Conservation (phyloP, 2,113 vertebrate genomes). For the Corynorhinus townsendii region DNA sequence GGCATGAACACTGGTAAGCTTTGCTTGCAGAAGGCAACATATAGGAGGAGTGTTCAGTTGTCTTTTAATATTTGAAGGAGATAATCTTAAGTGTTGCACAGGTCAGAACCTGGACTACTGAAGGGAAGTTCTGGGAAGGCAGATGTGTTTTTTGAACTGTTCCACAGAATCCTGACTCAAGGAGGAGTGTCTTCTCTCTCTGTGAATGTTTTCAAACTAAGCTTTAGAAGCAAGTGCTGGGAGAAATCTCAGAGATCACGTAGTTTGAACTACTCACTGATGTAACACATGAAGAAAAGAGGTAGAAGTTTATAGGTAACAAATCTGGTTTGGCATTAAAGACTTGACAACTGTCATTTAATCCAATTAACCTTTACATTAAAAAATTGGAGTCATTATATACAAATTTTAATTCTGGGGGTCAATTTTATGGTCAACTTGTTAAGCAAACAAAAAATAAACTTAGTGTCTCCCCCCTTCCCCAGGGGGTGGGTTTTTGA, state of each 20-base stretch:
- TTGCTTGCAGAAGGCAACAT: background rate
- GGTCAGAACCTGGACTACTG: background rate
- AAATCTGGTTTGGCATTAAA: background rate
- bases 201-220: background rate
- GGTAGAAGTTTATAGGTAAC: background rate
- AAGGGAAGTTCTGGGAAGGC: background rate
- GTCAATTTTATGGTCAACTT: background rate
- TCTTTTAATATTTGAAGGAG: background rate
- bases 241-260: background rate
- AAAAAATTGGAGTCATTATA: background rate
- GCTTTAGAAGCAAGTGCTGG: background rate
- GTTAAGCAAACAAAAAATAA: background rate
- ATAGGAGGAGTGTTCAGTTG: background rate
- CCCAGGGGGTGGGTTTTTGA: background rate
- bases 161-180: background rate
- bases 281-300: background rate
- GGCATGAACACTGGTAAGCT: background rate
- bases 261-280: background rate
- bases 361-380: background rate
- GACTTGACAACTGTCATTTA: background rate
- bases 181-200: background rate
- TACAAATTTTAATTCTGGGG: background rate
- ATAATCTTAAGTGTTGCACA: background rate
- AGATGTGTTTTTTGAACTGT: background rate
- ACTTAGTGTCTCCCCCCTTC: background rate